Conservation (phyloP, 2,113 vertebrate genomes). For the Cepphus grylle region DNA sequence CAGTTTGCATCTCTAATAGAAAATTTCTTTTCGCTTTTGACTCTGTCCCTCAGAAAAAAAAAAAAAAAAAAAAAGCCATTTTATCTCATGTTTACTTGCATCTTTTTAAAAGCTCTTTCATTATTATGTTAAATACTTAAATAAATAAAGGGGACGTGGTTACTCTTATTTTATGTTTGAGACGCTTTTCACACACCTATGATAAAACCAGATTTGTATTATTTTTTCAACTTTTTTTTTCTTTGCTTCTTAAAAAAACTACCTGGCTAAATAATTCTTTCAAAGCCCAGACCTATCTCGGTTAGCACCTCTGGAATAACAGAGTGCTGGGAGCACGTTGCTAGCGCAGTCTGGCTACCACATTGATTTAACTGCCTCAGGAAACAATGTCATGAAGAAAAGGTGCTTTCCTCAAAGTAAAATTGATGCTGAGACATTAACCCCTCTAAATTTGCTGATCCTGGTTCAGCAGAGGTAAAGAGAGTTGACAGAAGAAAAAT, state of each 20-base stretch:
- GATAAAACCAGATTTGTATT: background rate
- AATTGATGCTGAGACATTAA: background rate
- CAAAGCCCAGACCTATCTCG: background rate
- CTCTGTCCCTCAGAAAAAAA: background rate
- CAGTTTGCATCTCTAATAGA: background rate
- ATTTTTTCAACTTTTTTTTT: background rate
- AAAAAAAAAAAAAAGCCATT: background rate
- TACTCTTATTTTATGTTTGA: background rate
- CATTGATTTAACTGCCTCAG: background rate
- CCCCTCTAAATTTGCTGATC: background rate
- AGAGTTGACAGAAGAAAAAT: background rate
- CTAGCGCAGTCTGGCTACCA: background rate
- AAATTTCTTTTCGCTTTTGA: background rate
- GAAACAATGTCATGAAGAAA: background rate
- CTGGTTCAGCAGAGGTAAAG: background rate
- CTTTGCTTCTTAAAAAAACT: background rate
- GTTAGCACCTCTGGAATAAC: background rate
- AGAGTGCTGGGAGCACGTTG: background rate
- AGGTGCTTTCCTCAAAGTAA: background rate
- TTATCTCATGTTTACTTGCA: background rate
- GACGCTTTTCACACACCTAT: background rate
- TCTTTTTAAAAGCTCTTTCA: background rate
- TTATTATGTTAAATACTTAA: background rate
- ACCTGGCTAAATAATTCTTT: background rate
- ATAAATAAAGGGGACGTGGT: background rate